Percentiles rank a stretch among this genome's conserved stretches.
Evolutionary conservation across 2,797 vertebrate genomes (phyloP).

Genomic region (Propithecus perrieri): DNA sequence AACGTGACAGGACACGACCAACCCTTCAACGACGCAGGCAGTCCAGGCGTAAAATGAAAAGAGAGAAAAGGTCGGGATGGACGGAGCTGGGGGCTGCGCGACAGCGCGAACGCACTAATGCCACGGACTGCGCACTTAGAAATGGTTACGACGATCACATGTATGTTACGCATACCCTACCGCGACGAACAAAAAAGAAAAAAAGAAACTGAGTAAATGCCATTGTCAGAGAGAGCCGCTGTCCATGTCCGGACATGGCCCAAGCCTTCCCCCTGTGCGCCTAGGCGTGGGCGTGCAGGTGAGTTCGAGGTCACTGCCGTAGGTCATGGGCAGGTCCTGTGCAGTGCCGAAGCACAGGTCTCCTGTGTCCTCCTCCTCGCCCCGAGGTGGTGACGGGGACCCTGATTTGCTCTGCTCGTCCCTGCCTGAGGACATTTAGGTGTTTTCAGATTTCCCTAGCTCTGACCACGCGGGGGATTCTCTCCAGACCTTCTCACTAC

Average conservation of each 20-base stretch:
- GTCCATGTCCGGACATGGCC: background rate
- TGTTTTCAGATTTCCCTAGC: background rate
- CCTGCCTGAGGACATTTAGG: background rate
- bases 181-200: too few relatives aligned
- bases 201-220: background rate
- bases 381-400: background rate
- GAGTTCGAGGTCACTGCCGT: background rate
- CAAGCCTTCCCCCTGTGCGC: background rate
- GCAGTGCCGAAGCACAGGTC: too few relatives aligned
- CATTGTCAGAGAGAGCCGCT: background rate
- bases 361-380: fast-evolving
- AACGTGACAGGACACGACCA: fast-evolving
- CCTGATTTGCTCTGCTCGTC: background rate
- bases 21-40: background rate
- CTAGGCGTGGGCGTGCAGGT: too few relatives aligned
- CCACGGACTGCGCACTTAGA: background rate
- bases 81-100: fast-evolving
- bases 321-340: fast-evolving
- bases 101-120: fast-evolving
- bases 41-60: too few relatives aligned
- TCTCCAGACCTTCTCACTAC: too few relatives aligned
- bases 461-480: too few relatives aligned
- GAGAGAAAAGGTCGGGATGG: background rate
- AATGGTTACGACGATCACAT: fast-evolving
- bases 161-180: background rate